Conservation (phyloP, 1,140 invertebrate genomes). For the Drosophila tristis region DNA sequence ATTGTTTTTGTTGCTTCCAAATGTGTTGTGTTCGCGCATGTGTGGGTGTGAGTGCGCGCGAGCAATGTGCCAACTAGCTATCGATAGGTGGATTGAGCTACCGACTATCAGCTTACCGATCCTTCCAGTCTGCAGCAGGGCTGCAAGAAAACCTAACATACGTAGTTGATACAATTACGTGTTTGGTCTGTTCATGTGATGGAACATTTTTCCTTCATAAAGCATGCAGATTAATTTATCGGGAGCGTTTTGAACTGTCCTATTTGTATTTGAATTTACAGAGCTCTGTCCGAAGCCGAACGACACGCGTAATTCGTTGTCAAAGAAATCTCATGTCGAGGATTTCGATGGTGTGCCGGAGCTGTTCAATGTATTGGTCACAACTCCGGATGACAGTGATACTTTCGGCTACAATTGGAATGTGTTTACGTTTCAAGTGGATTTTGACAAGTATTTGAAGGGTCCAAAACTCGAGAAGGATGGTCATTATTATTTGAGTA, state of each 20-base stretch:
- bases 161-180: no score
- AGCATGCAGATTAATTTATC: no score
- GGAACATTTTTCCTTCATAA: neutral
- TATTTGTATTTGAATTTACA: constrained; percentile 71
- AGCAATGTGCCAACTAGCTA: constrained; percentile 53
- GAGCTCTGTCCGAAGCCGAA: constrained; percentile 95
- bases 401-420: constrained; percentile 87
- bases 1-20: constrained; percentile 55
- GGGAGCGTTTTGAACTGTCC: neutral
- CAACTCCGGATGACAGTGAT: constrained; percentile 85
- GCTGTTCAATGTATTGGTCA: constrained; percentile 92
- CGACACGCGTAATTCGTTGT: constrained; percentile 89
- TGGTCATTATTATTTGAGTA: constrained; percentile 74
- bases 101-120: constrained; percentile 2
- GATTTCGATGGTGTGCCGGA: constrained; percentile 92
- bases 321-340: constrained; percentile 94
- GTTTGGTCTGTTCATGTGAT: neutral
- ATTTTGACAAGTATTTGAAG: constrained; percentile 85
- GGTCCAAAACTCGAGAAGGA: constrained; percentile 79
- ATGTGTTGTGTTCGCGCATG: constrained; percentile 22
- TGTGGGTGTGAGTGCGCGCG: constrained; percentile 25
- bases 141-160: no score
- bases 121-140: no score
- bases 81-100: constrained; percentile 65
- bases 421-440: constrained; percentile 91